A percentile compares a stretch with the other conserved stretches of the same genome.
Evolutionary conservation across 2,113 vertebrate species (phyloP).

Genomic region (Hemiscyllium ocellatum): DNA sequence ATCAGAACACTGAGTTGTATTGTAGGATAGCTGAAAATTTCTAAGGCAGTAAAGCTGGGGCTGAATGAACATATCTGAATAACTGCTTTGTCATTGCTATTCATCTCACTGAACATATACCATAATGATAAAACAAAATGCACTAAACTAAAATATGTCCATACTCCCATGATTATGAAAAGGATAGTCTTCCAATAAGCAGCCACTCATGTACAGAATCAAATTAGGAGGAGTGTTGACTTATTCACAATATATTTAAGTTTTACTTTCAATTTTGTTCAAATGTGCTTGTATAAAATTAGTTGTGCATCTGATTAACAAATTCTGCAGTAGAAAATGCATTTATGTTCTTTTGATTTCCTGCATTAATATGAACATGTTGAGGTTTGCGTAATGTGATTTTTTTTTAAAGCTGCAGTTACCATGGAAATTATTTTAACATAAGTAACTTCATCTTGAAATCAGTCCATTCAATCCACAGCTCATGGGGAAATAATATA

Average conservation of each 20-base stretch:
- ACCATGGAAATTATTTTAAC: conserved; percentile 16
- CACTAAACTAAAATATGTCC: background rate
- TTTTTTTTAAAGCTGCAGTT: background rate
- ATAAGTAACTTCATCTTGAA: background rate
- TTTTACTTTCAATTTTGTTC: background rate
- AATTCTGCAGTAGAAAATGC: background rate
- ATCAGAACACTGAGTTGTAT: background rate
- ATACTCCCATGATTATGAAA: background rate
- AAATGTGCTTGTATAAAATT: background rate
- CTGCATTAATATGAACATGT: background rate
- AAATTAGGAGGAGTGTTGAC: background rate
- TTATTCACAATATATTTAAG: background rate
- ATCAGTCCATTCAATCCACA: background rate
- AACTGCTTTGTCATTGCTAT: conserved; percentile 8
- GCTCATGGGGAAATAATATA: background rate
- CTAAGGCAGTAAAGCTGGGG: background rate
- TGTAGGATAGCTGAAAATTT: background rate
- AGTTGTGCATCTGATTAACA: conserved; percentile 3
- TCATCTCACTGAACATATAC: background rate
- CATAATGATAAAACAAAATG: background rate
- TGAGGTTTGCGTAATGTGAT: background rate
- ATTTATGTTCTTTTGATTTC: background rate
- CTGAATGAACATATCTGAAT: background rate
- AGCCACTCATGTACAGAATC: background rate
- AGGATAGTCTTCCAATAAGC: background rate